Conservation (phyloP, 2,888 invertebrate species). For the Caenorhabditis sp. region DNA sequence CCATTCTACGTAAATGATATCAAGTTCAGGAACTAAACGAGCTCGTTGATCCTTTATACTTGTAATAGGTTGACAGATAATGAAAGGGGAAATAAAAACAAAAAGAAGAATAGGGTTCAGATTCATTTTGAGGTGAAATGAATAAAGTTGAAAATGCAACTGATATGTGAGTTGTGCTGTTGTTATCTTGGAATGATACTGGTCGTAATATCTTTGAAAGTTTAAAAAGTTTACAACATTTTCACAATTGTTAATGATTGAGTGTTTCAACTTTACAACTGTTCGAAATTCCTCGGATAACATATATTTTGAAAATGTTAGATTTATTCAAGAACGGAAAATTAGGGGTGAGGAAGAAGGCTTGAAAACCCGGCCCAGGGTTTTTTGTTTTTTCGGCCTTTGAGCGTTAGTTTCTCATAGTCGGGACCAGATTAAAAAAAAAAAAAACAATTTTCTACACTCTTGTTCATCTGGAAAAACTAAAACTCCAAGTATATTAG, state of each 20-base stretch:
- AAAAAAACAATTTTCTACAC: too few species aligned
- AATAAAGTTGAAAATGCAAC: not conserved
- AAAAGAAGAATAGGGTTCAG: not conserved
- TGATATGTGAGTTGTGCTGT: constrained; percentile 6
- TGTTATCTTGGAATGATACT: constrained; percentile 45
- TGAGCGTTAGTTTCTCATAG: too few species aligned
- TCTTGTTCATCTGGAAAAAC: too few species aligned
- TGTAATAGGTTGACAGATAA: constrained; percentile 27
- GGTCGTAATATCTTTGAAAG: not conserved
- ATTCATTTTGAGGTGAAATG: not conserved
- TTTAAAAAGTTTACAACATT: constrained; percentile 1
- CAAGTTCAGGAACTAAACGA: constrained; percentile 48
- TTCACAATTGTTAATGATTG: not conserved
- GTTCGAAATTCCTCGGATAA: not conserved
- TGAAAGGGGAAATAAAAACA: too few species aligned
- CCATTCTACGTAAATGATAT: constrained; percentile 65
- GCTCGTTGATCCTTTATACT: constrained; percentile 53
- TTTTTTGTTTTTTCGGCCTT: too few species aligned
- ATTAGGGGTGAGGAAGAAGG: too few species aligned
- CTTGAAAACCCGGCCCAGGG: too few species aligned
- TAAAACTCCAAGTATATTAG: too few species aligned
- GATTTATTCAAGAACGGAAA: too few species aligned
- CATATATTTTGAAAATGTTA: not conserved
- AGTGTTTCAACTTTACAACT: not conserved
- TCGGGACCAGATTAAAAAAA: too few species aligned